Conservation (phyloP, 2,797 vertebrate species). For the Apodemus agrarius region DNA sequence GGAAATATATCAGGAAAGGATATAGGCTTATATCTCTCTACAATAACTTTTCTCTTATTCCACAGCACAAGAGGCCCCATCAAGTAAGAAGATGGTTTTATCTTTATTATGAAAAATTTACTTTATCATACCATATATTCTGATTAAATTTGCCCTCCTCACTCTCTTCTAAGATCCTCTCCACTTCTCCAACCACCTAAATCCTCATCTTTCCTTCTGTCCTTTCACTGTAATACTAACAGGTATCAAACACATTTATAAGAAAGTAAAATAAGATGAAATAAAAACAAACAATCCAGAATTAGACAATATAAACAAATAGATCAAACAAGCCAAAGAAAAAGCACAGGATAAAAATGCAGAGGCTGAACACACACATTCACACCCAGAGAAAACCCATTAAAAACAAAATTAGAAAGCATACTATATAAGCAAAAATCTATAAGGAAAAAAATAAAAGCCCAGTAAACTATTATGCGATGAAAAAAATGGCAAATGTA, state of each 20-base stretch:
- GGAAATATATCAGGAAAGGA: not conserved
- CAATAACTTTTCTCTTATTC: not conserved
- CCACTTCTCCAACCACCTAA: not conserved
- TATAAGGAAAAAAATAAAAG: no score
- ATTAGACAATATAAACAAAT: no score
- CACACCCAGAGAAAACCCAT: no score
- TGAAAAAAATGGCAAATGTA: no score
- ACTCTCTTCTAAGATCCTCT: not conserved
- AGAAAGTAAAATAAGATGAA: no score
- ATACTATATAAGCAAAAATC: no score
- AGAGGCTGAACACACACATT: no score
- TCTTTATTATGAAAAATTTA: not conserved
- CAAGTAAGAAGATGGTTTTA: not conserved
- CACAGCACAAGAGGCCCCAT: not conserved
- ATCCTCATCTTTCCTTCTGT: not conserved
- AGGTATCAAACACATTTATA: not conserved
- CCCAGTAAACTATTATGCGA: no score
- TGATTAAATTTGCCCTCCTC: not conserved
- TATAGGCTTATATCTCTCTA: not conserved
- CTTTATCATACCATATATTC: not conserved
- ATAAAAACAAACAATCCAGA: no score
- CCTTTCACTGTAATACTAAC: not conserved
- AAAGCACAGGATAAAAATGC: no score
- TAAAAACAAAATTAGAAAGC: no score
- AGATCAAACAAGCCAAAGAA: no score